Percentiles rank a stretch among this genome's conserved stretches.
phyloP scores from a whole-genome alignment of 1,140 invertebrate genomes.

The Zaprionus ornatus region DNA sequence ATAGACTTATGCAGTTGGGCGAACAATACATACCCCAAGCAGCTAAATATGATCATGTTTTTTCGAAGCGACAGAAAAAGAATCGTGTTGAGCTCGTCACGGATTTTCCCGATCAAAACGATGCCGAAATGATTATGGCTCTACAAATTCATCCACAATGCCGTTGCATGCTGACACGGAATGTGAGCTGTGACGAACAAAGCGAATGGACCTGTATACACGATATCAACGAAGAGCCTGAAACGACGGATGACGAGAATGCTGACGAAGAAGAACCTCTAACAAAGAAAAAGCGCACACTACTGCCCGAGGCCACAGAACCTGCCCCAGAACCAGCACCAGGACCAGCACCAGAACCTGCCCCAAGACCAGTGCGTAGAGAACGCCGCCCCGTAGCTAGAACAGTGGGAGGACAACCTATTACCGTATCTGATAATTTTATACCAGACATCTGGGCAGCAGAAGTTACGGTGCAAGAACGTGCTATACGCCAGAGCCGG shows the following conservation, averaged over 20 bases:
- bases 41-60: constrained; percentile 91
- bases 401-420: not conserved
- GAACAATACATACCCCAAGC: constrained; percentile 91
- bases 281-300: constrained; percentile 83
- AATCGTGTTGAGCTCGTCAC: constrained; percentile 95
- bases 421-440: constrained; percentile 47
- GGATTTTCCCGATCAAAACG: constrained; percentile 93
- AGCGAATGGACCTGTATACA: constrained; percentile 97
- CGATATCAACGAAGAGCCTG: constrained; percentile 87
- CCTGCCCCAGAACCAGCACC: not conserved
- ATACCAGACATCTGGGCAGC: constrained; percentile 83
- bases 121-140: constrained; percentile 95
- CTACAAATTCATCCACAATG: constrained; percentile 95
- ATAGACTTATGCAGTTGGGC: constrained; percentile 94
- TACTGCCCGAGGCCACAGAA: not conserved
- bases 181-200: constrained; percentile 92
- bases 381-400: not conserved
- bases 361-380: constrained; percentile 2
- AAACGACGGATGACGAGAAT: constrained; percentile 43
- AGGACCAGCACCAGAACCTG: not conserved
- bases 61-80: constrained; percentile 88
- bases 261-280: constrained; percentile 45
- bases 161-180: constrained; percentile 94
- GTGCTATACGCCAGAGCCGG: constrained; percentile 65
- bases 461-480: constrained; percentile 80